Conservation (phyloP, 2,797 vertebrate genomes). For the Pipistrellus pygmaeus region DNA sequence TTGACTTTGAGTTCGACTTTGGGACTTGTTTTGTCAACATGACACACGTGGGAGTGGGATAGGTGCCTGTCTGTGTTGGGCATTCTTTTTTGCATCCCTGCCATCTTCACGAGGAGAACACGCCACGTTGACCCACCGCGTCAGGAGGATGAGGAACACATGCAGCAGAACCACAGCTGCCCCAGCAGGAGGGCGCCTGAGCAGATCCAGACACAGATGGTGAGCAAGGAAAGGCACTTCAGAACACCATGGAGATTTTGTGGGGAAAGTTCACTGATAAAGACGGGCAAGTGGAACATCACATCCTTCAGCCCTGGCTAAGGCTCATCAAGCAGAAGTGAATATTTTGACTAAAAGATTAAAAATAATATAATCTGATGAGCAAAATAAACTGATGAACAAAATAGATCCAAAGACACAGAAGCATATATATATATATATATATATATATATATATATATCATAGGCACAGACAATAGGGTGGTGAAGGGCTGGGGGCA, state of each 20-base stretch:
- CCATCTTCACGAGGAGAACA: background rate
- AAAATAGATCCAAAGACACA: no score
- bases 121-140: background rate
- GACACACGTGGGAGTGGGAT: background rate
- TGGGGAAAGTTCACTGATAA: background rate
- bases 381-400: no score
- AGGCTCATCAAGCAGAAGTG: background rate
- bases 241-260: background rate
- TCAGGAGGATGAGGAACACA: background rate
- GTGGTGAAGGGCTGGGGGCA: no score
- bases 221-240: background rate
- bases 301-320: background rate
- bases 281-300: background rate
- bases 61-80: accelerated
- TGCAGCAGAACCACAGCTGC: background rate
- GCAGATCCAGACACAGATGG: background rate
- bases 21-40: background rate
- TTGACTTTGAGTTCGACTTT: background rate
- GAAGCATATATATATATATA: no score
- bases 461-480: no score
- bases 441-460: no score
- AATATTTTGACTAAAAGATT: constrained; percentile 10
- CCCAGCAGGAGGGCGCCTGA: background rate
- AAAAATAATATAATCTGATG: background rate
- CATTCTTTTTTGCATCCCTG: background rate